Conservation (phyloP, 2,888 invertebrate species). For the Sphaerophoria taeniata region DNA sequence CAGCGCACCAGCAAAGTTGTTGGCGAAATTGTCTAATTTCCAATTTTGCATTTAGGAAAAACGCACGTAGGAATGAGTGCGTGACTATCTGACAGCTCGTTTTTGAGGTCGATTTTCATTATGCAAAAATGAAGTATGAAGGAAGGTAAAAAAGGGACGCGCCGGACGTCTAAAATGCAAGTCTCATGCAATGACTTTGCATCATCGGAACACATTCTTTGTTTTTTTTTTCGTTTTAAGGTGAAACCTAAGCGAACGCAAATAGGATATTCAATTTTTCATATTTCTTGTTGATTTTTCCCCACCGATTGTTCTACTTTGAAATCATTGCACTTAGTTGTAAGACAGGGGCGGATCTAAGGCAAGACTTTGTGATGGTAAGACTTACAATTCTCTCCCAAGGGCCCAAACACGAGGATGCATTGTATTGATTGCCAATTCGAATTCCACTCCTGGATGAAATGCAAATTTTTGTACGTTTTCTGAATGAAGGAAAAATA, state of each 20-base stretch:
- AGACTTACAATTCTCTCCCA: background rate
- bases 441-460: background rate
- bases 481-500: background rate
- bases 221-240: background rate
- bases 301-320: slow-evolving; percentile 19
- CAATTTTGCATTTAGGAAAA: slow-evolving; percentile 31
- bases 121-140: slow-evolving; percentile 23
- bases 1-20: background rate
- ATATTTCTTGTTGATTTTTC: slow-evolving; percentile 36
- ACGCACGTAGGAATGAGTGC: slow-evolving; percentile 31
- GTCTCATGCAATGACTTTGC: background rate
- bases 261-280: slow-evolving; percentile 22
- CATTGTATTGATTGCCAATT: too few species aligned
- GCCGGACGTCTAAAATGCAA: background rate
- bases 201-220: background rate
- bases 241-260: background rate
- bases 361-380: background rate
- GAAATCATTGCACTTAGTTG: slow-evolving; percentile 33
- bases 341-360: background rate
- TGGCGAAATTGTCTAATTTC: slow-evolving; percentile 14
- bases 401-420: background rate
- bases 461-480: background rate
- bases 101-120: slow-evolving; percentile 50
- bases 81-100: slow-evolving; percentile 43
- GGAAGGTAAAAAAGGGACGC: slow-evolving; percentile 12